Base-by-base conservation (phyloP, 2,797 vertebrate species). In the Psittacula derbiana region DNA sequence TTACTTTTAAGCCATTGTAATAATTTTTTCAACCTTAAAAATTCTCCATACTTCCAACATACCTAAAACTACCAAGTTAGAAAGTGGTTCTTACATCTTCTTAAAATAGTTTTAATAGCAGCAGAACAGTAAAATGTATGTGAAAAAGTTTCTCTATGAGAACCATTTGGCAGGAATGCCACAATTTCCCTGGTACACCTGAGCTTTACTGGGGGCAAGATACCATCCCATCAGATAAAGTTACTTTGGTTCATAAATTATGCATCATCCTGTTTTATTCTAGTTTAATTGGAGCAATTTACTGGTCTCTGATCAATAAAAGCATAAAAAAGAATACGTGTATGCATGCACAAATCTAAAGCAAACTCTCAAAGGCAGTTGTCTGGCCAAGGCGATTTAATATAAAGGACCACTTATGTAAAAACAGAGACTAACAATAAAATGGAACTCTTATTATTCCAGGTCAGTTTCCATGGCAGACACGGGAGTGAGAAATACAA, bases 231-330 rank as follows among this genome's bases (percentile, higher is more conserved):
- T 69, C 55, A 60, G 74, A 60, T 85, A 44, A 75, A 92, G 65
- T 94, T 91, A 36, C 72, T 65, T 43, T 6, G 8, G 25, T 58
- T 92, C 67, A 82, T 96, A 92, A 93, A 88, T 92, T 72, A 81
- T 83, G 49, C 49, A 94, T 76, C 41, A 66, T 95, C 64, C 47
- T 89, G 23, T 66, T 92, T 82, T 72, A 52, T 69, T 89, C 44
- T 47, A 53, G n/a, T 41, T 52, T 96, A 95, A 94, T 90, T 83
- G 89, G 27, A 96, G 46, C 55, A 90, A 93, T 95, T 96, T 91
- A 88, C 73, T 57, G 14, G 23, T 57, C 52, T 95, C 81, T 79
- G 76, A 91, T 97, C 84, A 95, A 94, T 97, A 96, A 94, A 91
- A 92, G 8, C 66, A 30, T 69, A 93, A 91, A 92, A 78, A 74